phyloP scores from a whole-genome alignment of 2,888 invertebrate genomes.

The Sphaeridia pumilis region DNA sequence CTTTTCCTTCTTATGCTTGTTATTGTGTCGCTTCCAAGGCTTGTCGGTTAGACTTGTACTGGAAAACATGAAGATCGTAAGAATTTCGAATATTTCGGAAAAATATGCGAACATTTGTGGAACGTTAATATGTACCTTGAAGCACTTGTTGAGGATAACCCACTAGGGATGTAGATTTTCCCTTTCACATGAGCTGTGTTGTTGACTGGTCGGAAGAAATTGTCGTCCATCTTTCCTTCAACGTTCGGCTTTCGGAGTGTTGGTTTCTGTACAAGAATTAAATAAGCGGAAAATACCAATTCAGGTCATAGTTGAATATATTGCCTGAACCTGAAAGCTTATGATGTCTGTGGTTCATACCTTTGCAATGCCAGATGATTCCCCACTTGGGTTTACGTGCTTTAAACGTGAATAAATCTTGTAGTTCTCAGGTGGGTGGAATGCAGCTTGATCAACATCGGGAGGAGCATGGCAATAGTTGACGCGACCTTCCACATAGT shows the following conservation, averaged over 20 bases:
- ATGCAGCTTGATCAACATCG: conserved; percentile 49
- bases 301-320: conserved; percentile 3
- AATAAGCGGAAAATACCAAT: conserved; percentile 8
- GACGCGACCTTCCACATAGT: conserved; percentile 76
- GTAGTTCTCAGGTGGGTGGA: conserved; percentile 38
- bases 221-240: conserved; percentile 23
- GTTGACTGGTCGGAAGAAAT: conserved; percentile 20
- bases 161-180: conserved; percentile 21
- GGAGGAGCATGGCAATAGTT: conserved; percentile 76
- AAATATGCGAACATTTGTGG: too few relatives aligned
- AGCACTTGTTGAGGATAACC: conserved; percentile 17
- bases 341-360: not conserved
- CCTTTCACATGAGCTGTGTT: conserved; percentile 24
- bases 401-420: not conserved
- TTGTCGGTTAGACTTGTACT: conserved; percentile 52
- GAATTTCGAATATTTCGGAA: not conserved
- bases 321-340: conserved; percentile 1
- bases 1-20: conserved; percentile 85
- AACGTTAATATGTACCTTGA: conserved; percentile 13
- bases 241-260: conserved; percentile 18
- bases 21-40: conserved; percentile 68
- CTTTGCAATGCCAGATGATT: not conserved
- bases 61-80: not conserved
- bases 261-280: conserved; percentile 10
- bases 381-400: not conserved